phyloP scores from a whole-genome alignment of 35 echinoderm and acorn worm species.

The Diadema setosum region DNA sequence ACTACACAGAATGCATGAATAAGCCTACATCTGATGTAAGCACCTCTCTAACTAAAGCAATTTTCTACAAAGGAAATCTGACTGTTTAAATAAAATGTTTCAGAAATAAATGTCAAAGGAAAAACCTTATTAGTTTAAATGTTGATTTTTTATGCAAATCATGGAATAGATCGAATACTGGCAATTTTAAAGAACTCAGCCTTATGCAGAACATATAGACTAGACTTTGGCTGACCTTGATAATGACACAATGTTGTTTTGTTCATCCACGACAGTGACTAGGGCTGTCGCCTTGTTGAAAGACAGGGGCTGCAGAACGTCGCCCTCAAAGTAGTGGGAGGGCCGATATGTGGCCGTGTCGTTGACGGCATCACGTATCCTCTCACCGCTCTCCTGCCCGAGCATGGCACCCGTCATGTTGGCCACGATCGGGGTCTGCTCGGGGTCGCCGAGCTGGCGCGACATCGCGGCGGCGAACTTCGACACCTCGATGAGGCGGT shows the following conservation, averaged over 20 bases:
- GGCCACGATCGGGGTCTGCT: not conserved
- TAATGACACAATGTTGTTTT: slow-evolving; percentile 68
- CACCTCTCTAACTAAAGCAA: too few species aligned
- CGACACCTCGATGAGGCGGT: slow-evolving; percentile 66
- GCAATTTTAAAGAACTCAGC: too few species aligned
- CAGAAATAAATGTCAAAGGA: too few species aligned
- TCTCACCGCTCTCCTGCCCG: slow-evolving; percentile 4
- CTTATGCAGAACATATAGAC: too few species aligned
- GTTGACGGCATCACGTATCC: not conserved
- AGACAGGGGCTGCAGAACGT: slow-evolving; percentile 1
- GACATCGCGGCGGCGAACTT: not conserved
- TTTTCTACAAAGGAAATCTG: too few species aligned
- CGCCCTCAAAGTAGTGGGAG: slow-evolving; percentile 1
- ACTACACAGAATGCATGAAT: too few species aligned
- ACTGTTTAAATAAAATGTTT: too few species aligned
- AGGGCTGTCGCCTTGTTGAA: slow-evolving; percentile 28
- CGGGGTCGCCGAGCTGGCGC: not conserved
- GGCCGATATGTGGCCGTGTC: not conserved
- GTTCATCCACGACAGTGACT: slow-evolving; percentile 44
- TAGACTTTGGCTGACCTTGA: slow-evolving; percentile 73
- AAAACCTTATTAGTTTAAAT: too few species aligned
- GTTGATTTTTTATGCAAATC: too few species aligned
- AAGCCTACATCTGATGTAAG: too few species aligned
- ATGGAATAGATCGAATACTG: too few species aligned
- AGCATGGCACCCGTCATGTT: not conserved